Percentiles rank a stretch among this genome's conserved stretches.
phyloP scores from a whole-genome alignment of 2,113 vertebrate genomes.

The Myrmophylax atrothorax region DNA sequence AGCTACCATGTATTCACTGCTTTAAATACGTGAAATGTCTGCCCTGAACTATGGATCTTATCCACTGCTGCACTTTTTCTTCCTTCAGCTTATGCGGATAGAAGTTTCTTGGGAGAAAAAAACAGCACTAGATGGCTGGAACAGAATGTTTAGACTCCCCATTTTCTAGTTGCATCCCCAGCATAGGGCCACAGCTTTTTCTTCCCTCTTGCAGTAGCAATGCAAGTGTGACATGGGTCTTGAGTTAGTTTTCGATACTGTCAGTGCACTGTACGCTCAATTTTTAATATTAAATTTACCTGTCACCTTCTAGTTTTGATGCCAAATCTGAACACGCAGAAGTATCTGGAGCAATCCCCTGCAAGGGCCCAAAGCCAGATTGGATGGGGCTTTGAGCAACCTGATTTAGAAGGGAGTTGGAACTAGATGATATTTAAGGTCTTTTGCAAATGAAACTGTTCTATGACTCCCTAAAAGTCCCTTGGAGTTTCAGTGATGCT shows the following conservation, averaged over 20 bases:
- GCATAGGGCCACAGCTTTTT: neutral
- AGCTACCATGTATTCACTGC: neutral
- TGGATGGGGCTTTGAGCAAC: neutral
- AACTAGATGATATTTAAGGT: neutral
- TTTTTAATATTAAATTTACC: neutral
- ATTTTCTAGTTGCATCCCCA: neutral
- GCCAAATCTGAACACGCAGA: neutral
- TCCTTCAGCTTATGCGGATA: rapidly evolving
- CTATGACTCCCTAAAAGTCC: neutral
- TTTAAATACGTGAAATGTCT: neutral
- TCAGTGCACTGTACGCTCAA: neutral
- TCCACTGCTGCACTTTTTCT: neutral
- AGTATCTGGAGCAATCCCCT: neutral
- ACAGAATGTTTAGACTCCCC: neutral
- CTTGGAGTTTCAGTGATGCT: neutral
- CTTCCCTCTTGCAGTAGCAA: neutral
- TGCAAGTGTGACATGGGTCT: neutral
- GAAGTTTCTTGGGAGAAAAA: neutral
- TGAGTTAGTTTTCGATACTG: neutral
- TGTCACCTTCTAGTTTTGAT: neutral
- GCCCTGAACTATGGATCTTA: neutral
- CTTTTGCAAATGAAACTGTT: neutral
- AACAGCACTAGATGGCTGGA: neutral
- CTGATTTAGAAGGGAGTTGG: neutral
- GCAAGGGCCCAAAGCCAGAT: neutral